Percentiles rank a stretch among this genome's conserved stretches.
These are phyloP conservation scores for Sebastolobus alascanus DNA, from an alignment of 2,797 vertebrate genomes.

Conservation along the genomic window DNA sequence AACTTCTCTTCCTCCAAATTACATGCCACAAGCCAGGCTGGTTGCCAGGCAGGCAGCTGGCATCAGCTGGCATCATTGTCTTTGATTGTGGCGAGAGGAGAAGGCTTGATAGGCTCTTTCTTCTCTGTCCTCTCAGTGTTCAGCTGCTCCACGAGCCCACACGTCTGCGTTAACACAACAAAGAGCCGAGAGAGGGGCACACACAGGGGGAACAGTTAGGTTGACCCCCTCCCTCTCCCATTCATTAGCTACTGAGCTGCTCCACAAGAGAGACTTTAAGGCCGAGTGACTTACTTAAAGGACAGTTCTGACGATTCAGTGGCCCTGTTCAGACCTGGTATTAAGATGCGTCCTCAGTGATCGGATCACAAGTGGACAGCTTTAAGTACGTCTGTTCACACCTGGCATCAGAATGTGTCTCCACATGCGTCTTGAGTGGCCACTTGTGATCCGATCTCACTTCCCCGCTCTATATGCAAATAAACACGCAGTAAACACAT, in stretches of 20 bases:
- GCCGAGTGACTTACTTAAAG: background rate
- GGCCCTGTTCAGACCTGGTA: no score
- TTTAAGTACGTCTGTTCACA: no score
- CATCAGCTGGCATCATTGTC: conserved; percentile 58
- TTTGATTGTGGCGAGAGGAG: conserved; percentile 26
- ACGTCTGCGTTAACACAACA: conserved; percentile 41
- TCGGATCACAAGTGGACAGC: no score
- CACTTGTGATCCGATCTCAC: no score
- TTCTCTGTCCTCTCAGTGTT: conserved; percentile 35
- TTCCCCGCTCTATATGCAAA: no score
- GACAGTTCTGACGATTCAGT: background rate
- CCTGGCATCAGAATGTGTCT: no score
- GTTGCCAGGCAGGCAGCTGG: conserved; percentile 64
- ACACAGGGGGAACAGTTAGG: conserved; percentile 15
- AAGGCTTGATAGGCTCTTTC: conserved; percentile 25
- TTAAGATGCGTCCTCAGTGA: no score
- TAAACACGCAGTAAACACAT: no score
- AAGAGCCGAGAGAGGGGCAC: conserved; percentile 24
- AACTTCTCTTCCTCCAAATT: conserved; percentile 34
- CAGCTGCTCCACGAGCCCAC: conserved; percentile 49
- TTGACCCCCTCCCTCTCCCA: background rate
- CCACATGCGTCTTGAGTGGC: no score
- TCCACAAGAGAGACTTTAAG: background rate
- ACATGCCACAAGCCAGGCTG: conserved; percentile 51
- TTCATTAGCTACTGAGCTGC: conserved; percentile 29